Conservation (phyloP, 2,113 vertebrate genomes). For the Cyanoramphus novaezelandiae region DNA sequence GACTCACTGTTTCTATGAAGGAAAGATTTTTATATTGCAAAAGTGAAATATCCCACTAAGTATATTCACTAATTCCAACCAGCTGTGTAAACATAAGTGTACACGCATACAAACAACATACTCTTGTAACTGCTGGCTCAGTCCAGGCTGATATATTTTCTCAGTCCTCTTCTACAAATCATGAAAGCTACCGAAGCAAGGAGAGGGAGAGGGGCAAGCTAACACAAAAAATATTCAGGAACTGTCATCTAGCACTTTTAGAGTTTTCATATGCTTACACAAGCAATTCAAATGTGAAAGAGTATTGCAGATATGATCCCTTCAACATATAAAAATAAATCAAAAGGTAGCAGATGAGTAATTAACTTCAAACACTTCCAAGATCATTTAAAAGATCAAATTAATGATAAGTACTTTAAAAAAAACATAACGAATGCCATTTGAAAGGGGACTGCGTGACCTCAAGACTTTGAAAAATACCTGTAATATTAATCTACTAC, state of each 20-base stretch:
- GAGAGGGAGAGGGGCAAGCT: neutral
- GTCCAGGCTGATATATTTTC: neutral
- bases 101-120: rapidly evolving
- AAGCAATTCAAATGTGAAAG: rapidly evolving
- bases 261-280: neutral
- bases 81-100: neutral
- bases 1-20: neutral
- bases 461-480: neutral
- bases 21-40: neutral
- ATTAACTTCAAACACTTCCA: neutral
- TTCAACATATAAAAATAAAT: neutral
- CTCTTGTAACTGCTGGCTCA: neutral
- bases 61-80: neutral
- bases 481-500: neutral
- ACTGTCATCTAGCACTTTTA: neutral
- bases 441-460: neutral
- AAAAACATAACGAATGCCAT: neutral
- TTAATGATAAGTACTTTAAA: neutral
- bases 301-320: neutral
- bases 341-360: neutral
- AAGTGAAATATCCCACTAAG: neutral
- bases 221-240: neutral
- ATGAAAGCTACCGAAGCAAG: neutral
- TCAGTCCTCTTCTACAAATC: neutral
- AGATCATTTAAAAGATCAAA: neutral